Conservation (phyloP, 92 coral and sea anemone species). For the Actinernus sp. region DNA sequence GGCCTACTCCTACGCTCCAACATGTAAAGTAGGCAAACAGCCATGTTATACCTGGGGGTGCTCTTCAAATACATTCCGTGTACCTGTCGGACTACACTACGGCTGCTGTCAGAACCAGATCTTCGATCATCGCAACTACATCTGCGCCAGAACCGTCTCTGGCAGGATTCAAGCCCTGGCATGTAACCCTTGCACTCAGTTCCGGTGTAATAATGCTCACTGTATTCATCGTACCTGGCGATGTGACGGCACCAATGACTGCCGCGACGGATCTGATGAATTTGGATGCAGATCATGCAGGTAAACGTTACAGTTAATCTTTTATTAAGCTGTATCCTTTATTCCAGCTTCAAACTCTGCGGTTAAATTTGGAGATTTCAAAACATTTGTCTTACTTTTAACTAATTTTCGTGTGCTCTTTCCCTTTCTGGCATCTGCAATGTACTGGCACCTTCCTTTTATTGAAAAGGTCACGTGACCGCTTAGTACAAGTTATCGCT, state of each 20-base stretch:
- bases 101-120: slow-evolving; percentile 8
- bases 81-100: slow-evolving; percentile 1
- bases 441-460: too few species aligned
- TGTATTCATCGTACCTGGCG: slow-evolving; percentile 1
- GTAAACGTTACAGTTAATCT: too few species aligned
- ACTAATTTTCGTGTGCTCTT: too few species aligned
- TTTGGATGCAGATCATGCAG: not conserved
- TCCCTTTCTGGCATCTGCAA: too few species aligned
- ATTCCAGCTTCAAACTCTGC: too few species aligned
- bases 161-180: not conserved
- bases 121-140: slow-evolving; percentile 1
- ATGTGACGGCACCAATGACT: not conserved
- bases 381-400: too few species aligned
- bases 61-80: not conserved
- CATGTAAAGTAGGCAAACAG: not conserved
- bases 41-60: not conserved
- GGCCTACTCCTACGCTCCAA: not conserved
- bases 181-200: not conserved
- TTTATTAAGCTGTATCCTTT: too few species aligned
- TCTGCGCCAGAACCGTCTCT: not conserved
- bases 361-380: too few species aligned
- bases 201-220: not conserved
- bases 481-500: too few species aligned
- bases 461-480: too few species aligned
- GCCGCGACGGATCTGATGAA: not conserved